Base-by-base conservation (phyloP, 2,888 invertebrate species). In the Oxystoma pomonae region DNA sequence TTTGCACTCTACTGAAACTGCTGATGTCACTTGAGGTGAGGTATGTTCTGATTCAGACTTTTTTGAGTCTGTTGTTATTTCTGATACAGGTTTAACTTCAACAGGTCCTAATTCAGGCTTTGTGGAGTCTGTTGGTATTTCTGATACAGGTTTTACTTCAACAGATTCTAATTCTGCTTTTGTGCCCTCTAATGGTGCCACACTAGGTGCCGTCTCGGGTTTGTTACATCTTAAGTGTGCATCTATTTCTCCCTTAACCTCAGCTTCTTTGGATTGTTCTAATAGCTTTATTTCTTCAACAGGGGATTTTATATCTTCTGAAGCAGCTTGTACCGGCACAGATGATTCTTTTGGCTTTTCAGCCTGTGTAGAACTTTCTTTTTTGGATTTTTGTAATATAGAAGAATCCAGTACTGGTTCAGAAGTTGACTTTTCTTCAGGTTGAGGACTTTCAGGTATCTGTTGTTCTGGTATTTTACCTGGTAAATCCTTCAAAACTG, bases 41-140 rank as follows among this genome's bases (percentile, higher is more conserved):
- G 63, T 7, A n/a, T 53, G 12, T 61, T 57, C 61, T 59, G 55
- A 52, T 55, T 56, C 56, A 62, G 55, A n/a, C 21, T 60, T 52
- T 58, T 57, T 16, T 22, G 19, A 52, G 49, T 7, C 3, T 17
- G 57, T 7, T 59, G n/a, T 55, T 22, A 20, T 35, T 35, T 35
- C 35, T 7, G 35, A 12, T 35, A 35, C 35, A 35, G 60, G 12
- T 59, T 18, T 53, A 56, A 62, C 50, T 65, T 62, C 57, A 55
- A 62, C 18, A 16, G 64, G 58, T 57, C 62, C 64, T 60, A 58
- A 18, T 17, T 16, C n/a, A 55, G 60, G n/a, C 18, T 35, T 20
- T 60, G 35, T 53, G 58, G 16, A 20, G 5, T 35, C 35, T 3
- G 35, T 35, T 35, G 35, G 5, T 35, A 7, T 35, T 35, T 35